A percentile compares a stretch with the other conserved stretches of the same genome.
Evolutionary conservation across 2,797 vertebrate genomes (phyloP).

Genomic region (Channallabes apus): DNA sequence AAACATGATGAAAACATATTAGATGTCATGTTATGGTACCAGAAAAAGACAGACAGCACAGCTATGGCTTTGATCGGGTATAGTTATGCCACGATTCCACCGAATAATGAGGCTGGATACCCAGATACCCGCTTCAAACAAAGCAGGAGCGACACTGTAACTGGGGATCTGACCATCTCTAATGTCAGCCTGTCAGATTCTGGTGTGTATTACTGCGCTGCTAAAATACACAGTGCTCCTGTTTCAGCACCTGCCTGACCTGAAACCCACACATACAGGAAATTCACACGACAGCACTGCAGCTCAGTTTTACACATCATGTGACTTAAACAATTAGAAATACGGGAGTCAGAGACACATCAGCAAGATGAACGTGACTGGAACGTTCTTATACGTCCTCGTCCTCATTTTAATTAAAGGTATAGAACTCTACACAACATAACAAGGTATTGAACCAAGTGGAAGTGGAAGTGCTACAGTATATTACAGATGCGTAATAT

Average conservation of each 20-base stretch:
- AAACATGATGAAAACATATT: constrained; percentile 25
- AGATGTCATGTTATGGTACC: constrained; percentile 55
- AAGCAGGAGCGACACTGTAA: neutral
- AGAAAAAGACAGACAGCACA: neutral
- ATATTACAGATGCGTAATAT: neutral
- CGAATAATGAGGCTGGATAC: constrained; percentile 23
- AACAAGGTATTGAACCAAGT: neutral
- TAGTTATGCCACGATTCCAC: neutral
- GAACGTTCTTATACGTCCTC: neutral
- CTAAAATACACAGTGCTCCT: constrained; percentile 48
- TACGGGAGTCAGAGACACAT: neutral
- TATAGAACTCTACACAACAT: neutral
- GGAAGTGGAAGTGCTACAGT: no score
- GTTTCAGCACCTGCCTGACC: constrained; percentile 24
- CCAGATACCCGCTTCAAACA: constrained; percentile 2
- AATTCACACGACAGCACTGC: neutral
- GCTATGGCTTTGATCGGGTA: constrained; percentile 38
- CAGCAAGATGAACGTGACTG: constrained; percentile 24
- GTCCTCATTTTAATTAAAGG: constrained; percentile 21
- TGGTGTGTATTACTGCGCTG: constrained; percentile 52
- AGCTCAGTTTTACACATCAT: neutral
- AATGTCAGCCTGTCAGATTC: constrained; percentile 29
- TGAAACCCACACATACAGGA: constrained; percentile 43
- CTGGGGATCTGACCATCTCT: constrained; percentile 39
- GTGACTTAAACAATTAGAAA: neutral